A percentile compares a stretch with the other conserved stretches of the same genome.
Evolutionary conservation across 2,113 vertebrate species (phyloP).

Genomic region (Gorsachius goisagi): DNA sequence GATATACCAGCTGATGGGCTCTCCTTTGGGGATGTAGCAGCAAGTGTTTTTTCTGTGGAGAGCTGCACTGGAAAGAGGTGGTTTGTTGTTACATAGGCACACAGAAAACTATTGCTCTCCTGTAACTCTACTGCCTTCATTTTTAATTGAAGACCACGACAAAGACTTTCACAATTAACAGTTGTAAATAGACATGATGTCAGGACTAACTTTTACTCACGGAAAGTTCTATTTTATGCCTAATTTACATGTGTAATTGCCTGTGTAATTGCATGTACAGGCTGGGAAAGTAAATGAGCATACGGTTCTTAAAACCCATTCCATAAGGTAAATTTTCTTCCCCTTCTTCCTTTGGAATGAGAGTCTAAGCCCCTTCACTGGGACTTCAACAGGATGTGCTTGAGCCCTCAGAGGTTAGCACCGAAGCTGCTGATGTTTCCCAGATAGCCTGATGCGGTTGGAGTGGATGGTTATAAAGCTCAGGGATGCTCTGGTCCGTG

Average conservation of each 20-base stretch:
- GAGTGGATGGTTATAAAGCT: not conserved
- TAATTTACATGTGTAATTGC: not conserved
- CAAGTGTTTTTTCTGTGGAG: not conserved
- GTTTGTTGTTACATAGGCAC: not conserved
- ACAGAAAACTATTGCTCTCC: not conserved
- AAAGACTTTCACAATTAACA: not conserved
- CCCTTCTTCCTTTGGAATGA: not conserved
- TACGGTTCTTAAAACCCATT: not conserved
- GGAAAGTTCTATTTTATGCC: not conserved
- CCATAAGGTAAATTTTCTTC: not conserved
- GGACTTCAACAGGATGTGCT: not conserved
- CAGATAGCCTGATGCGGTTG: not conserved
- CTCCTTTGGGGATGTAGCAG: not conserved
- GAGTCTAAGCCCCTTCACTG: not conserved
- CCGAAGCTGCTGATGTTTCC: not conserved
- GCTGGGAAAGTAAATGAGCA: not conserved
- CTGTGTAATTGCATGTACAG: not conserved
- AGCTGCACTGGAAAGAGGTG: not conserved
- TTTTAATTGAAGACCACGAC: not conserved
- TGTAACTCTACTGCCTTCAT: not conserved
- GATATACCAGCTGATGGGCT: not conserved
- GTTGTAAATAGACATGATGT: not conserved
- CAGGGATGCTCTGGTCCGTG: not conserved
- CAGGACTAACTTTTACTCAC: not conserved
- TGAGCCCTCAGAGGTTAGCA: not conserved